phyloP scores from a whole-genome alignment of 2,113 vertebrate genomes.

The Tachysurus vachellii region DNA sequence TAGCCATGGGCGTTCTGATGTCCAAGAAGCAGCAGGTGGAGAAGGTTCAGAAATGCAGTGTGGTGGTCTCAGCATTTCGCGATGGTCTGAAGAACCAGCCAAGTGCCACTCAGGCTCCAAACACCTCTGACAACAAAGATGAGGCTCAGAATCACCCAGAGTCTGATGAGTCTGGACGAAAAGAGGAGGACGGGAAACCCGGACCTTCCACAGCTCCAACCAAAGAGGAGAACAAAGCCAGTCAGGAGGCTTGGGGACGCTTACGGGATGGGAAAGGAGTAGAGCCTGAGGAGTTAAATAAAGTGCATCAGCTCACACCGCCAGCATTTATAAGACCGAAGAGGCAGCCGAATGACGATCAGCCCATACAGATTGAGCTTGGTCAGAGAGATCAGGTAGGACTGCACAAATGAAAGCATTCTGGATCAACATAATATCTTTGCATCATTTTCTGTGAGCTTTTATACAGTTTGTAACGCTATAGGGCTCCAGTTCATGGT shows the following conservation, averaged over 20 bases:
- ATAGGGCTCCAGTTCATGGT: background rate
- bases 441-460: background rate
- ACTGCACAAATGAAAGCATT: background rate
- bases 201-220: slow-evolving; percentile 57
- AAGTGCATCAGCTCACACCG: slow-evolving; percentile 81
- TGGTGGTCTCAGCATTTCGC: slow-evolving; percentile 93
- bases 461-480: background rate
- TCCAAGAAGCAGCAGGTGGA: slow-evolving; percentile 96
- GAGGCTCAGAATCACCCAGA: slow-evolving; percentile 50
- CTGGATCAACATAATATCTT: background rate
- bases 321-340: slow-evolving; percentile 88
- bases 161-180: slow-evolving; percentile 58
- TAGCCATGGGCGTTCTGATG: slow-evolving; percentile 95
- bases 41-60: slow-evolving; percentile 93
- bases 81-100: slow-evolving; percentile 83
- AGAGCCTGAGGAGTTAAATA: slow-evolving; percentile 90
- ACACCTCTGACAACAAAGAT: slow-evolving; percentile 67
- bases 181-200: slow-evolving; percentile 63
- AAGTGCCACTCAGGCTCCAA: slow-evolving; percentile 51
- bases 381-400: slow-evolving; percentile 81
- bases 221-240: slow-evolving; percentile 73
- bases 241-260: slow-evolving; percentile 88
- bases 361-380: slow-evolving; percentile 81
- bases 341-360: slow-evolving; percentile 83
- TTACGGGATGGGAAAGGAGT: slow-evolving; percentile 90